Conservation (phyloP, 2,888 invertebrate genomes). For the Mesorhabditis belari region DNA sequence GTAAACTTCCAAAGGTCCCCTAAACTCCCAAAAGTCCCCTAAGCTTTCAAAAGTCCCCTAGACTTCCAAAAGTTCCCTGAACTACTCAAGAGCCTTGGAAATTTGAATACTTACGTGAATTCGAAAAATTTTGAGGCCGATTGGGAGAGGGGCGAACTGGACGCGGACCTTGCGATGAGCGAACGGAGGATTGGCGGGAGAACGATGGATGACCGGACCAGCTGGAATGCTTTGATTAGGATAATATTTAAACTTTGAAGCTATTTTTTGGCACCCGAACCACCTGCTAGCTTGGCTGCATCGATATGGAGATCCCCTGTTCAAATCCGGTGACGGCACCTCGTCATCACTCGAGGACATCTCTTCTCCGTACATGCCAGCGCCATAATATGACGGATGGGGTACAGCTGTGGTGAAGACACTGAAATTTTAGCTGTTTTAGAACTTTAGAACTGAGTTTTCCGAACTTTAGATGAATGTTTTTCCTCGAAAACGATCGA, state of each 20-base stretch:
- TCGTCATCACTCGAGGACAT: constrained; percentile 10
- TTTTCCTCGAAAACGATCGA: no score
- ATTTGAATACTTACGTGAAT: not conserved
- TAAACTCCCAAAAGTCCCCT: no score
- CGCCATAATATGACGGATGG: not conserved
- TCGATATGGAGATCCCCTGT: constrained; percentile 22
- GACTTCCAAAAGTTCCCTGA: no score
- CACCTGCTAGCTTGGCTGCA: constrained; percentile 27
- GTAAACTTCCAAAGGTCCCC: no score
- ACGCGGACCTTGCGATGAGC: constrained; percentile 16
- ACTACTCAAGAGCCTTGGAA: no score
- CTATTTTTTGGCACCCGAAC: not conserved
- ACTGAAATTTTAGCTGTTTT: no score
- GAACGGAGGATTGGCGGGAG: constrained; percentile 25
- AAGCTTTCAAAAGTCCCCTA: no score
- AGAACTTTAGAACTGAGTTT: no score
- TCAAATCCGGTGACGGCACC: constrained; percentile 9
- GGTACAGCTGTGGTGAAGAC: constrained; percentile 12
- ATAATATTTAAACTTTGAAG: not conserved
- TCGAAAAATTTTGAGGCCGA: not conserved
- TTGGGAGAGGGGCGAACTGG: not conserved
- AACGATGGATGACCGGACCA: constrained; percentile 27
- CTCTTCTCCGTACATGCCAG: not conserved
- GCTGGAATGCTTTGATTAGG: no score
- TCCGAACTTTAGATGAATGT: no score